phyloP scores from a whole-genome alignment of 2,797 vertebrate species.

The Centropyge bicolor region DNA sequence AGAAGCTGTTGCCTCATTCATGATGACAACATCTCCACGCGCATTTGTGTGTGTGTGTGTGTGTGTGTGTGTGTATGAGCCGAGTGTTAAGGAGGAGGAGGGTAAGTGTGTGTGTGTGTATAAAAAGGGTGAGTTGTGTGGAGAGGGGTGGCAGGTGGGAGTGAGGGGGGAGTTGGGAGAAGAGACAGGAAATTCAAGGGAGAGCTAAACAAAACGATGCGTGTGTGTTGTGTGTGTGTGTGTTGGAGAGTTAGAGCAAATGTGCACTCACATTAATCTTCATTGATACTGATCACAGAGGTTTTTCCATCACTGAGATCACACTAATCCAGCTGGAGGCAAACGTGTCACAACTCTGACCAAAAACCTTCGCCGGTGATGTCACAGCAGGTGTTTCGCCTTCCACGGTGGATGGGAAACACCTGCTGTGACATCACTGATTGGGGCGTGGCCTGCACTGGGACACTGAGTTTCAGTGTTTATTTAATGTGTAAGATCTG shows the following conservation, averaged over 20 bases:
- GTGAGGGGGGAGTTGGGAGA: conserved; percentile 29
- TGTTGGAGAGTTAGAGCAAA: neutral
- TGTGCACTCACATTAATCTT: neutral
- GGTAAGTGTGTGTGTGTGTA: conserved; percentile 37
- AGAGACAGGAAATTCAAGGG: conserved; percentile 40
- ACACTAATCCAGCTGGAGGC: no score
- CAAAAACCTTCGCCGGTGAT: conserved; percentile 12
- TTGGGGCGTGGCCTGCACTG: neutral
- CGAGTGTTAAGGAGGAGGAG: conserved; percentile 24
- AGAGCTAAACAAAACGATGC: conserved; percentile 20
- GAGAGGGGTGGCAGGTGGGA: conserved; percentile 50
- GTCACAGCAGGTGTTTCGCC: conserved; percentile 47
- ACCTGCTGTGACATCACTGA: conserved; percentile 42
- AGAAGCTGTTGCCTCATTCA: conserved; percentile 77
- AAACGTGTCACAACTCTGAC: neutral
- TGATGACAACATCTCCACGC: conserved; percentile 72
- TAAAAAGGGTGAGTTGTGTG: conserved; percentile 12
- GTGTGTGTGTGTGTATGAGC: conserved; percentile 25
- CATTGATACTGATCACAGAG: no score
- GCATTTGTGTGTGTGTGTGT: conserved; percentile 29
- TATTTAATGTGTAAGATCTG: neutral
- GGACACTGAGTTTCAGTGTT: neutral
- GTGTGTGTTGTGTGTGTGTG: neutral
- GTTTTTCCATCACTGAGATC: no score
- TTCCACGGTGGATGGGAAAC: conserved; percentile 27